A percentile compares a stretch with the other conserved stretches of the same genome.
Conservation (phyloP, 1,140 invertebrate species). For the Caenorhabditis briggsae region DNA sequence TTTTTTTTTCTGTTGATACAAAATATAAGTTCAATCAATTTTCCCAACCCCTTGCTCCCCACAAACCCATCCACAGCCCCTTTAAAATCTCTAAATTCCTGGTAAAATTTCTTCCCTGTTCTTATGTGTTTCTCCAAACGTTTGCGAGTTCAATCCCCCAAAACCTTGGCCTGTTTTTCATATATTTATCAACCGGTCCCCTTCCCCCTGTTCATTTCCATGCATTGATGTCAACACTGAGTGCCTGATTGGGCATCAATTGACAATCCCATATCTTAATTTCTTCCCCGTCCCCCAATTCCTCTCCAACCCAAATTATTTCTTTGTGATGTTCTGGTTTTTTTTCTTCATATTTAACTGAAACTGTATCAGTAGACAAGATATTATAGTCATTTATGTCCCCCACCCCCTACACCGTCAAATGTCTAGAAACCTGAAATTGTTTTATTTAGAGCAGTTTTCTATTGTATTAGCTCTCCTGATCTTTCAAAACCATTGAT, state of each 20-base stretch:
- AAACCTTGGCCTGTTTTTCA: neutral
- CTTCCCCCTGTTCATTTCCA: too few relatives aligned
- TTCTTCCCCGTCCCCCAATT: too few relatives aligned
- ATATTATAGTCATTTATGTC: neutral
- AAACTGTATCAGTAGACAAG: too few relatives aligned
- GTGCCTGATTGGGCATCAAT: too few relatives aligned
- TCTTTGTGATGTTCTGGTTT: too few relatives aligned
- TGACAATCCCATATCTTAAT: too few relatives aligned
- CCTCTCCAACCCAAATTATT: too few relatives aligned
- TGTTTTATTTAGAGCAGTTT: neutral
- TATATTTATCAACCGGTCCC: neutral
- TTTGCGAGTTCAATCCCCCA: neutral
- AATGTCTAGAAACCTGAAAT: neutral
- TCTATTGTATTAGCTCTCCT: neutral
- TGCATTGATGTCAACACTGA: too few relatives aligned
- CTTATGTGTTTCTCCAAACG: slow-evolving; percentile 15
- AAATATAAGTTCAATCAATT: neutral
- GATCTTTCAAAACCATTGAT: neutral
- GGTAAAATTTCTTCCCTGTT: neutral
- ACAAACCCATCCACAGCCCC: neutral
- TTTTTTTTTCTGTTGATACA: neutral
- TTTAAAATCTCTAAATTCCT: slow-evolving; percentile 1
- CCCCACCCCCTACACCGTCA: neutral
- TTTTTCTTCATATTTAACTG: too few relatives aligned
- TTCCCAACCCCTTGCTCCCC: neutral